Base-by-base conservation (phyloP, 2,797 vertebrate species). In the Smutsia gigantea region DNA sequence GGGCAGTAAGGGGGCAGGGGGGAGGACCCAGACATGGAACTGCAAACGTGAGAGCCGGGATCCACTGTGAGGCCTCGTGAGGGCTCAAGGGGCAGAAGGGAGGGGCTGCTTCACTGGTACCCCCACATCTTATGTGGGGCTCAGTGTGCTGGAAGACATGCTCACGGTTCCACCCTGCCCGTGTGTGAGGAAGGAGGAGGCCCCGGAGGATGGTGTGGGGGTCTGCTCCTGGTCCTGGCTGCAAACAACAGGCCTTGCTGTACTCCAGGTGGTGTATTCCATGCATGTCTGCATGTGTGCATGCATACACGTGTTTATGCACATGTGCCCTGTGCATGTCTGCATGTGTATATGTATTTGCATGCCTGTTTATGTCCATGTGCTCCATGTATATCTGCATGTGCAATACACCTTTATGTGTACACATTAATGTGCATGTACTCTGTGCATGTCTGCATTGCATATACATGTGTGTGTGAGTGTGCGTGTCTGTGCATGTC, bases 21-120 rank as follows among this genome's bases (percentile, higher is more conserved):
- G 31, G 51, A 59, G 39, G 39, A 14, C 9, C 2, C 2, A 29
- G 2, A 17, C 13, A 3, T 46, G 46, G 46, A 46, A 46, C 11
- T 46, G 46, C 46, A 46, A 11, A 46, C 46, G 10, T 46, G 11
- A 46, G 46, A 12, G 46, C 46, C 11, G 46, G 46, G 46, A 10
- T 2, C 42, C 46, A 46, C 46, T 46, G 46, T 46, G 46, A 11
- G 46, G 46, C 46, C 63, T 46, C 25, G 57, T 9, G 34, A 27
- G 51, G 0, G 2, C 53, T 9, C 4, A 0, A 0, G 0, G 1
- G 1, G 31, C 61, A 27, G 63, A 27, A 68, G 25, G 46, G 49
- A 42, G 46, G 23, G 46, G 46, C 63, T 68, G 31, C 81, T 19
- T 4, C 29, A 17, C 12, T 29, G 1, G 7, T 37, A 13, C 18